phyloP scores from a whole-genome alignment of 2,888 invertebrate species.

The Nebria brevicollis region DNA sequence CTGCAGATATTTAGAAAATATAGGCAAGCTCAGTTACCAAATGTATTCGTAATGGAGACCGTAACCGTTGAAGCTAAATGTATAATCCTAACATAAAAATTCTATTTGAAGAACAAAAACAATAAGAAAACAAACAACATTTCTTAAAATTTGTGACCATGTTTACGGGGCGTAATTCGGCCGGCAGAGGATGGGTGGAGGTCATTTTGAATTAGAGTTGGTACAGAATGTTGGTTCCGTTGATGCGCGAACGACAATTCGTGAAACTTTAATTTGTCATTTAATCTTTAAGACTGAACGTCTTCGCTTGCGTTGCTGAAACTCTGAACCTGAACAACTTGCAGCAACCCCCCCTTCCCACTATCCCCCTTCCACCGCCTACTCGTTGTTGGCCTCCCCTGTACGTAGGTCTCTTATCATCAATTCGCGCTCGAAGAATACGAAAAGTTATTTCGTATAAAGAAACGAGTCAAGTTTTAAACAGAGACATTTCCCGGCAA shows the following conservation, averaged over 20 bases:
- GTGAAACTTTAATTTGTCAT: slow-evolving; percentile 44
- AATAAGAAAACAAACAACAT: too few species aligned
- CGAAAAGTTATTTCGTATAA: slow-evolving; percentile 40
- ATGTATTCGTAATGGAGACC: too few species aligned
- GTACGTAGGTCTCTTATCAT: background rate
- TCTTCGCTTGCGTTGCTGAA: background rate
- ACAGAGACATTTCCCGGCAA: slow-evolving; percentile 35
- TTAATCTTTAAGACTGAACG: slow-evolving; percentile 28
- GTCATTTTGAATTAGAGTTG: slow-evolving; percentile 26
- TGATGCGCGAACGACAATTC: slow-evolving; percentile 25
- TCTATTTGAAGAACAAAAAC: too few species aligned
- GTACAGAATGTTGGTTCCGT: slow-evolving; percentile 27
- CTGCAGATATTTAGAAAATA: too few species aligned
- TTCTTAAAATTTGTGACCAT: too few species aligned
- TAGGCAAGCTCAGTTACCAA: too few species aligned
- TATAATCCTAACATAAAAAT: too few species aligned
- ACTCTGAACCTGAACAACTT: background rate
- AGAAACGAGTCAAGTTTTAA: slow-evolving; percentile 38
- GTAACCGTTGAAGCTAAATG: too few species aligned
- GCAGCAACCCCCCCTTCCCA: too few species aligned
- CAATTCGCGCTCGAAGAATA: slow-evolving; percentile 7
- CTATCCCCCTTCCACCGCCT: too few species aligned
- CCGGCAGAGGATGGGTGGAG: background rate
- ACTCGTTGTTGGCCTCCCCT: background rate
- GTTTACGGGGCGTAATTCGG: too few species aligned